Evolutionary conservation across 2,113 vertebrate genomes (phyloP), one percentile per base, ranked within the genome.

Genomic region (Perca fluviatilis): DNA sequence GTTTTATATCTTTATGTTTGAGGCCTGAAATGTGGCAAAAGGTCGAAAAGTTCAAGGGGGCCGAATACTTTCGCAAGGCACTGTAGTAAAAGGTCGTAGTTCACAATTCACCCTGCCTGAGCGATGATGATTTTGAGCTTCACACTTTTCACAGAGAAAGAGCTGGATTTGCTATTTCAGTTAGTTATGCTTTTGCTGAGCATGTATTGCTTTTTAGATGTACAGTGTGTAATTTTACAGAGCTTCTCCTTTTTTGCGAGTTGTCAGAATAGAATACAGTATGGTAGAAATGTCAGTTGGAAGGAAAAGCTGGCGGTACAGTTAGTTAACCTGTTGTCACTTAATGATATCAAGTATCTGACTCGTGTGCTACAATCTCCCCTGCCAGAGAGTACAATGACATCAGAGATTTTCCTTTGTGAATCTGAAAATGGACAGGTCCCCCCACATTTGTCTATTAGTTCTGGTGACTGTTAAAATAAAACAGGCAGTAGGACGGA

Each of bases 321-420:
- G 14, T 60, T 46, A 54, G 12, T 18, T 57, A 36, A 23, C 9
- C 13, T 63, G 21, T 36, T 57, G 6, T 61, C 40, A 23, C 69
- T 27, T 56, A 21, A 54, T 46, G 16, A 61, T 58, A 54, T 66
- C 61, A 81, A 40, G 33, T 36, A 40, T 47, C 47, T 30, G 56
- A 49, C 7, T 70, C 14, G 13, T 75, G 19, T 62, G 36, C 47
- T 25, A 54, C 12, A 53, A 10, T 43, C 64, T 1, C 18, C 36
- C 16, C 21, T 36, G 54, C 30, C 27, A 77, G 14, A 54, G 47
- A 36, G 16, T 27, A 50, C 60, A 5, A 72, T 87, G 74, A 83
- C 79, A 74, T 85, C 79, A 80, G 58, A 74, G 75, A 40, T 82
- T 82, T 79, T 71, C 6, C 60, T 71, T 67, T 64, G 25, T 75